A percentile compares a stretch with the other conserved stretches of the same genome.
phyloP scores from a whole-genome alignment of 2,113 vertebrate genomes.

The Caranx melampygus region DNA sequence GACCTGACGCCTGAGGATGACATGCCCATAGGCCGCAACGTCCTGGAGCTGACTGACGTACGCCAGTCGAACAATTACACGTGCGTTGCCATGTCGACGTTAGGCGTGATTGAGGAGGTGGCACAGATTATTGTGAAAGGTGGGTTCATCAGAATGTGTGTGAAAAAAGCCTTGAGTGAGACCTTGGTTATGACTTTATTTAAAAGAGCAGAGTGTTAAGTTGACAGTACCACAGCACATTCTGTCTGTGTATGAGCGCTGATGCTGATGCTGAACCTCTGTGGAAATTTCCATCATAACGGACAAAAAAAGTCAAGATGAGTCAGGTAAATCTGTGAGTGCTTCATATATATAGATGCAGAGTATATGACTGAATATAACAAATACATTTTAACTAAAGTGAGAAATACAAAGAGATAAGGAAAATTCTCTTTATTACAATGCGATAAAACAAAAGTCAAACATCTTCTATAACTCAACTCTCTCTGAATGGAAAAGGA shows the following conservation, averaged over 20 bases:
- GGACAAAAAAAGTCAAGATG: background rate
- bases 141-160: conserved; percentile 53
- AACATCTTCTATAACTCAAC: background rate
- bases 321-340: background rate
- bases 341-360: background rate
- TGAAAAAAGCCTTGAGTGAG: background rate
- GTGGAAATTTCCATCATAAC: background rate
- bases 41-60: conserved; percentile 96
- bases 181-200: conserved; percentile 8
- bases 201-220: background rate
- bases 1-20: conserved; percentile 98
- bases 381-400: background rate
- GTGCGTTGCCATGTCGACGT: conserved; percentile 99
- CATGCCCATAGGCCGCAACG: conserved; percentile 99
- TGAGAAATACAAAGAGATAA: background rate
- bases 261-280: background rate
- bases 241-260: background rate
- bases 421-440: background rate
- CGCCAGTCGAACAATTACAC: conserved; percentile 99
- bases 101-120: conserved; percentile 98
- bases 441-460: background rate
- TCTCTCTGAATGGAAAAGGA: background rate
- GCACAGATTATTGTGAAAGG: conserved; percentile 99
- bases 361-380: background rate
- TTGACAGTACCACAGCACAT: background rate